These are phyloP conservation scores for Venustoraphidia nigricollis DNA, from an alignment of 2,888 invertebrate species.

Conservation along the genomic window DNA sequence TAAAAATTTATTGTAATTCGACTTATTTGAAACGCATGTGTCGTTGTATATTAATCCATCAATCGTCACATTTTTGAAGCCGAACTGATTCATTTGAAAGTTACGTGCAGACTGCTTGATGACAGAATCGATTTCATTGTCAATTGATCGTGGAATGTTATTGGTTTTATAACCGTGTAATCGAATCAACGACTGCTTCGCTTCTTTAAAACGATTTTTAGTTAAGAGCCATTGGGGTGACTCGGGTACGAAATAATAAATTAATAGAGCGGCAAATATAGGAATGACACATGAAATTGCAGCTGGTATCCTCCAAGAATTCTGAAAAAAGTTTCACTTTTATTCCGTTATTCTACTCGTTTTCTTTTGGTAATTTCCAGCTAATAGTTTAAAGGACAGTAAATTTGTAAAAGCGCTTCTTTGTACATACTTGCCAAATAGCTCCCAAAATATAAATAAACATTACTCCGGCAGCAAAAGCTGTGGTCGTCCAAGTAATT, in stretches of 20 bases:
- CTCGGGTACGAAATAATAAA: conserved; percentile 31
- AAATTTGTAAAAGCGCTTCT: neutral
- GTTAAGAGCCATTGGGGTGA: conserved; percentile 36
- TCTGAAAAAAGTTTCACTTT: conserved; percentile 19
- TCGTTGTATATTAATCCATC: neutral
- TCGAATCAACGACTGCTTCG: conserved; percentile 22
- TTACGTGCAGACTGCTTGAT: conserved; percentile 9
- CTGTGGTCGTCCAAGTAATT: conserved; percentile 36
- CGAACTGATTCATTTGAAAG: conserved; percentile 12
- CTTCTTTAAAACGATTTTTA: conserved; percentile 31
- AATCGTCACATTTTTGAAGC: conserved; percentile 6
- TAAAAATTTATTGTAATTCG: conserved; percentile 10
- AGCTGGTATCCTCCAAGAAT: conserved; percentile 30
- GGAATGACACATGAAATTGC: conserved; percentile 29
- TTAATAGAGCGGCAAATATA: conserved; percentile 24
- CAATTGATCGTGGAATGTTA: conserved; percentile 8
- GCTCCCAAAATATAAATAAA: conserved; percentile 34
- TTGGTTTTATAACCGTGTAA: no score
- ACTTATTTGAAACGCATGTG: conserved; percentile 10
- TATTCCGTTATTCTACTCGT: no score
- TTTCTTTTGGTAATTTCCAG: no score
- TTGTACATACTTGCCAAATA: conserved; percentile 26
- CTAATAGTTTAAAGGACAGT: no score
- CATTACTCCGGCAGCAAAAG: conserved; percentile 34
- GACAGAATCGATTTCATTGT: conserved; percentile 19